Conservation (phyloP, 2,797 vertebrate species). For the Spinus olivaceus region DNA sequence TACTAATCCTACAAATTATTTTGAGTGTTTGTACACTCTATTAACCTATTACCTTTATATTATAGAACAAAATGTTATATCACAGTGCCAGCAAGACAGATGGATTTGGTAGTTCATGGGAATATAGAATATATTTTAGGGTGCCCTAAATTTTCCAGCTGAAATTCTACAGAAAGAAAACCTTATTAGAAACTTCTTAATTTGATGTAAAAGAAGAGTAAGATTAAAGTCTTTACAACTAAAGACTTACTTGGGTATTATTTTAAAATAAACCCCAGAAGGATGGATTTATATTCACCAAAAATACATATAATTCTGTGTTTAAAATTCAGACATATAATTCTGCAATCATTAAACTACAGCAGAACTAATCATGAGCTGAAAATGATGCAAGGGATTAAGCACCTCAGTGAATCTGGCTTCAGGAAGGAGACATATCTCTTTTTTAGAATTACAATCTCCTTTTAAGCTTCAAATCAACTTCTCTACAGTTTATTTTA, state of each 20-base stretch:
- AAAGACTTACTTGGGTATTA: not conserved
- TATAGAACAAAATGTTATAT: not conserved
- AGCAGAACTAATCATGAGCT: not conserved
- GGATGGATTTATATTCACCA: not conserved
- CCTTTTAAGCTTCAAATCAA: not conserved
- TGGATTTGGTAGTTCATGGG: not conserved
- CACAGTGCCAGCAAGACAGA: not conserved
- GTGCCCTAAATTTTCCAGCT: not conserved
- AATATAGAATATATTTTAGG: not conserved
- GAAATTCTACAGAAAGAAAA: not conserved
- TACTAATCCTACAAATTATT: not conserved
- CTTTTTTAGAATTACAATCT: not conserved
- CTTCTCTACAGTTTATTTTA: not conserved
- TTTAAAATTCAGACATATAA: not conserved
- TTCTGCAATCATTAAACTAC: not conserved
- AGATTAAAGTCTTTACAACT: not conserved
- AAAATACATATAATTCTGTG: not conserved
- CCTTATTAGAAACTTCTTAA: not conserved
- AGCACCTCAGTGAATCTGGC: not conserved
- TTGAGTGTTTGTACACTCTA: not conserved
- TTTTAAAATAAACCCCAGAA: not conserved
- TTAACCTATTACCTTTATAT: not conserved
- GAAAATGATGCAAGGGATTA: not conserved
- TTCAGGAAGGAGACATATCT: not conserved
- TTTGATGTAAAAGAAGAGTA: not conserved